Conservation (phyloP, 2,888 invertebrate species). For the Lepidochrysops patricia region DNA sequence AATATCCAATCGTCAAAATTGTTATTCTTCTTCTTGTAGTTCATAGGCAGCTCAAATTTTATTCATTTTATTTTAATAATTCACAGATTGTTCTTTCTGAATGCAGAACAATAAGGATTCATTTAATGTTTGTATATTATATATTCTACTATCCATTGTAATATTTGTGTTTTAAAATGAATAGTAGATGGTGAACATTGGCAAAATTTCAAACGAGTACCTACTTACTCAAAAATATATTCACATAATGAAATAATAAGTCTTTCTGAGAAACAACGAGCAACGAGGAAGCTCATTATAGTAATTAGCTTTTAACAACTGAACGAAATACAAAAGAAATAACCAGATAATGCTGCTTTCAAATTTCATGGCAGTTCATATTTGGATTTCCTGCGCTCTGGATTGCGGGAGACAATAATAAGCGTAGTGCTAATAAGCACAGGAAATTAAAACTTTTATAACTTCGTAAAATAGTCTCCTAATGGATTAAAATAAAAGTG, state of each 20-base stretch:
- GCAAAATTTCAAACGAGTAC: neutral
- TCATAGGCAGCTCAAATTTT: too few relatives aligned
- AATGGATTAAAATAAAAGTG: too few relatives aligned
- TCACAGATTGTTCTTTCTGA: too few relatives aligned
- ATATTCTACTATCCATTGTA: too few relatives aligned
- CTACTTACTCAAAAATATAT: neutral
- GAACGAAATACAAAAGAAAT: neutral
- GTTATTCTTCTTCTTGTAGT: too few relatives aligned
- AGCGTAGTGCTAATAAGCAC: neutral
- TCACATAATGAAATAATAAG: neutral
- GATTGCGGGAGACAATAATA: neutral
- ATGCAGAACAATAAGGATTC: too few relatives aligned
- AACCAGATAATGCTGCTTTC: neutral
- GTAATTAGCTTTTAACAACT: constrained; percentile 2
- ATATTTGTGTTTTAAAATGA: too few relatives aligned
- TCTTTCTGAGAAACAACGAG: neutral
- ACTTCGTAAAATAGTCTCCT: too few relatives aligned
- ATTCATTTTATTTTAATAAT: too few relatives aligned
- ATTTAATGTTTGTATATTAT: too few relatives aligned
- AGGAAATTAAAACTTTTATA: too few relatives aligned
- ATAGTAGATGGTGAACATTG: neutral
- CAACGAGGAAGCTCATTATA: neutral
- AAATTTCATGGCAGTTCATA: neutral
- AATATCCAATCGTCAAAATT: too few relatives aligned
- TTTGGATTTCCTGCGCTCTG: neutral